Conservation (phyloP, 1,140 invertebrate species). For the Neocloeon triangulifer region DNA sequence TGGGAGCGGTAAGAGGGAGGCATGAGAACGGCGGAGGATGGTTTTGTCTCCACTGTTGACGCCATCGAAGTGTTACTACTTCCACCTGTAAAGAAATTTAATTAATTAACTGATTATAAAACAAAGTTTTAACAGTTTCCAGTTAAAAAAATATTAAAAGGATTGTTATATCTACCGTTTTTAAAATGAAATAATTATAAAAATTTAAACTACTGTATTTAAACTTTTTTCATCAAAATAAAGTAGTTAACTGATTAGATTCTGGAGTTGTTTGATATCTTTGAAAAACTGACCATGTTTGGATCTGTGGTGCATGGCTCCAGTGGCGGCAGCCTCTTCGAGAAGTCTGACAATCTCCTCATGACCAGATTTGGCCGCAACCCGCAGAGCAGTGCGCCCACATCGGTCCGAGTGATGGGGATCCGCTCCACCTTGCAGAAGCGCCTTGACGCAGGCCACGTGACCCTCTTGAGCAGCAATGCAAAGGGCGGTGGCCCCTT, state of each 20-base stretch:
- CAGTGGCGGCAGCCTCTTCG: conserved; percentile 26
- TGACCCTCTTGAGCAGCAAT: conserved; percentile 50
- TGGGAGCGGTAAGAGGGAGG: conserved; percentile 10
- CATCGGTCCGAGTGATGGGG: conserved; percentile 81
- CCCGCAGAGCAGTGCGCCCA: conserved; percentile 53
- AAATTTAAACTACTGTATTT: no score
- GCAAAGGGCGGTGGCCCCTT: conserved; percentile 71
- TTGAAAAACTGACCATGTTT: conserved; percentile 2
- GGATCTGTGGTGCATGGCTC: no score
- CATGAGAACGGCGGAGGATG: conserved; percentile 30
- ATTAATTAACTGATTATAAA: no score
- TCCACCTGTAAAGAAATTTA: conserved; percentile 6
- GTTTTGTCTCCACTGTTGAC: conserved; percentile 43
- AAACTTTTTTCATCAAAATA: no score
- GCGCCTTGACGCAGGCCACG: conserved; percentile 64
- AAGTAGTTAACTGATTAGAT: no score
- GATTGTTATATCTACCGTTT: no score
- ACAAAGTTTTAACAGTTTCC: no score
- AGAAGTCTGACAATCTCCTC: conserved; percentile 41
- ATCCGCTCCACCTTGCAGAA: conserved; percentile 75
- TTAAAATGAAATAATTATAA: no score
- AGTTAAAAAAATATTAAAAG: no score
- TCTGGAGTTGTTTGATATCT: no score
- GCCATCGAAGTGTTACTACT: conserved; percentile 34
- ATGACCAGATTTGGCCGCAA: conserved; percentile 56